Conservation (phyloP, 2,888 invertebrate species). For the Amiota communis region DNA sequence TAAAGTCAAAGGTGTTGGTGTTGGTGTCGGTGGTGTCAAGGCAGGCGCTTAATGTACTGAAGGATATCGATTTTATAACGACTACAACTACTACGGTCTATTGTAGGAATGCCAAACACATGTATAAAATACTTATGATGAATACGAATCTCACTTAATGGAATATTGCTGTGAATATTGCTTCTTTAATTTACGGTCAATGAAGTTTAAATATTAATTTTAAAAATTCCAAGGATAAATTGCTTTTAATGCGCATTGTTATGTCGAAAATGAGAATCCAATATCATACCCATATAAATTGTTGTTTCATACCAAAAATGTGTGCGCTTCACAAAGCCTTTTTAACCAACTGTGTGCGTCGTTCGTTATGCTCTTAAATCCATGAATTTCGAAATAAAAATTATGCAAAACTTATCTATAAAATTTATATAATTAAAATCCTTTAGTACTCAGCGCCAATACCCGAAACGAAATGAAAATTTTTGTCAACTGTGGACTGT, state of each 20-base stretch:
- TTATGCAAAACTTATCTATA: not conserved
- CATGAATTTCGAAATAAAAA: slow-evolving; percentile 23
- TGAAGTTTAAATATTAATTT: not conserved
- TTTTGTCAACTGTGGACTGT: not conserved
- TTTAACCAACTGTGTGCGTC: not conserved
- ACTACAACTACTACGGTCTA: slow-evolving; percentile 32
- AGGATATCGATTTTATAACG: slow-evolving; percentile 65
- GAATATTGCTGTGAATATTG: too few species aligned
- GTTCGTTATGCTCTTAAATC: not conserved
- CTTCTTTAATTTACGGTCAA: not conserved
- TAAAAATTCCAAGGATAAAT: not conserved
- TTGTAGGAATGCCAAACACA: slow-evolving; percentile 35
- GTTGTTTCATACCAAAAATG: slow-evolving; percentile 24
- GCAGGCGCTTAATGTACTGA: slow-evolving; percentile 50
- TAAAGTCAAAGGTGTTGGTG: slow-evolving; percentile 33
- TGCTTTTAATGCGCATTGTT: not conserved
- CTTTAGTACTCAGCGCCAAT: slow-evolving; percentile 20
- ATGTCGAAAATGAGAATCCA: slow-evolving; percentile 29
- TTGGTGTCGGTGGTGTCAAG: slow-evolving; percentile 42
- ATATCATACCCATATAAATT: not conserved
- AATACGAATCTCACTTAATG: not conserved
- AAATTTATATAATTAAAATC: slow-evolving; percentile 22
- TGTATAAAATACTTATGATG: slow-evolving; percentile 41
- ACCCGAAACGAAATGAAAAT: slow-evolving; percentile 22
- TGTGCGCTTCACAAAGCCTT: slow-evolving; percentile 5